phyloP scores from a whole-genome alignment of 2,888 invertebrate genomes.

The Neoitamus cyanurus region DNA sequence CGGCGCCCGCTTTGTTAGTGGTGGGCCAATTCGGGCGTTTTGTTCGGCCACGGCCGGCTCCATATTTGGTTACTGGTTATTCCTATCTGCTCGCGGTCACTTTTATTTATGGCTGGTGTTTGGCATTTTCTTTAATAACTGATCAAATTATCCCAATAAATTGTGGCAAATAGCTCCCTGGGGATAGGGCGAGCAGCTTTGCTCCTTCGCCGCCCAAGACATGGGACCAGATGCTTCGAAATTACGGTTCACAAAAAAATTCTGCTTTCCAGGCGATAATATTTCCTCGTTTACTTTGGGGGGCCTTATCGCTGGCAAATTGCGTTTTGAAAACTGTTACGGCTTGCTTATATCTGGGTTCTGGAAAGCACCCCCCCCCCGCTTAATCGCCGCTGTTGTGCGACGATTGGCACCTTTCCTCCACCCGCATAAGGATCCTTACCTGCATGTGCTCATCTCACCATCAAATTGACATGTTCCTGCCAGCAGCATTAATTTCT shows the following conservation, averaged over 20 bases:
- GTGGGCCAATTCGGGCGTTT: constrained; percentile 10
- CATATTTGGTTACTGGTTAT: constrained; percentile 12
- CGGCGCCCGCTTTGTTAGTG: constrained; percentile 48
- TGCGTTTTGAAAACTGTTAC: neutral
- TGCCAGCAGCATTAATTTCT: constrained; percentile 6
- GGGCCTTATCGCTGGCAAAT: neutral
- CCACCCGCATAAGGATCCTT: neutral
- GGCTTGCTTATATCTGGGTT: neutral
- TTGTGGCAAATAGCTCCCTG: constrained; percentile 45
- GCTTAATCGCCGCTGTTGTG: neutral
- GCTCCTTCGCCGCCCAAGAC: neutral
- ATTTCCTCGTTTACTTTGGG: neutral
- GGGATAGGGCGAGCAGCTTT: neutral
- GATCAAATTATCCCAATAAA: constrained; percentile 51
- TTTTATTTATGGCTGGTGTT: constrained; percentile 50
- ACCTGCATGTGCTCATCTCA: neutral
- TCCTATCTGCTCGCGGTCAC: constrained; percentile 46
- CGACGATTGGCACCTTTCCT: neutral
- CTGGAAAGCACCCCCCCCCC: neutral
- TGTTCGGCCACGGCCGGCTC: neutral
- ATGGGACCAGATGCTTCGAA: neutral
- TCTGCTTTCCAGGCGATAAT: neutral
- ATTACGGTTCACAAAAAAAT: neutral
- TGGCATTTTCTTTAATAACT: constrained; percentile 48
- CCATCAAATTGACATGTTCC: neutral